Base-by-base conservation (phyloP, 2,888 invertebrate species). In the Hemistola chrysoprasaria region DNA sequence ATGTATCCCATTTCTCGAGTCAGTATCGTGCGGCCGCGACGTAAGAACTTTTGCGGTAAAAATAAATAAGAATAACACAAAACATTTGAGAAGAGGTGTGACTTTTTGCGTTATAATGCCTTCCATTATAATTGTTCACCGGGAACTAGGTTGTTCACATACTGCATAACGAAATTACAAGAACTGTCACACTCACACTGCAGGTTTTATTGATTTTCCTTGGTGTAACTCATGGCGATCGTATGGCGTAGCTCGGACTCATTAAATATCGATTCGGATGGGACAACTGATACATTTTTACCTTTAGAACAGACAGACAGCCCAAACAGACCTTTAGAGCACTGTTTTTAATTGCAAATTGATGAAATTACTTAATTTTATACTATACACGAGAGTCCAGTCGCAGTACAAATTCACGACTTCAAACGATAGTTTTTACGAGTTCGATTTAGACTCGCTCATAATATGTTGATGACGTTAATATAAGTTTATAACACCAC, bases 41-140 rank as follows among this genome's bases (percentile, higher is more conserved):
- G 87, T 86, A 9, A 88, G 53, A 1, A 87, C 87, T 65, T 86
- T 86, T 4, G 87, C 86, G 40, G 88, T 88, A 54, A 88, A 88
- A 48, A 88, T 85, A 59, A 88, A 85, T 23, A 88, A 59, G 56
- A 87, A 87, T 42, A 88, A 62, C 36, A 87, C 78, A 41, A 85
- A 68, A 53, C 86, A 87, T 62, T 88, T 88, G n/a, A 88, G 48
- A 34, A 88, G 52, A 33, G 88, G 87, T 40, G 84, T 79, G 29
- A 84, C 74, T 64, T 78, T 78, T 42, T 83, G 72, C 8, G 76
- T 57, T 47, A 88, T 63, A 43, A 86, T 64, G 39, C 71, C 76
- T 61, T 87, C 86, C 85, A 85, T 84, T 57, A 46, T 40, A 7
- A 24, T 42, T 38, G 46, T 48, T 31, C 35, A 27, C 34, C 9